Evolutionary conservation across 2,113 vertebrate genomes (phyloP).

Genomic region (Alces alces): DNA sequence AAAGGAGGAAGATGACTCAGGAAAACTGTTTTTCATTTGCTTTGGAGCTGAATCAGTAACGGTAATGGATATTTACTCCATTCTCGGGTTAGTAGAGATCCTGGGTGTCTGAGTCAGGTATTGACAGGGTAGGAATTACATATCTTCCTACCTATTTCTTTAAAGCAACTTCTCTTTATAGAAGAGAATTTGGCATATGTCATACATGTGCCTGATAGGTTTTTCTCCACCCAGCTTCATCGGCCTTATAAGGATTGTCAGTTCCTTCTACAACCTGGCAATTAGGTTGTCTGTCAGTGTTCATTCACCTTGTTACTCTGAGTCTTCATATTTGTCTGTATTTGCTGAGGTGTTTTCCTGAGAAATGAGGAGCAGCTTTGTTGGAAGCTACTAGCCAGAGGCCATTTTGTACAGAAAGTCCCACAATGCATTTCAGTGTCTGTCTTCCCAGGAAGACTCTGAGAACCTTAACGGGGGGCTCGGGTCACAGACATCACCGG

Average conservation of each 20-base stretch:
- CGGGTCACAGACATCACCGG: background rate
- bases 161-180: background rate
- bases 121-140: background rate
- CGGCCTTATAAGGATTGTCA: slow-evolving; percentile 21
- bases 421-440: background rate
- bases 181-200: background rate
- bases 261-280: slow-evolving; percentile 16
- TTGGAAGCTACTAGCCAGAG: background rate
- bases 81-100: background rate
- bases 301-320: background rate
- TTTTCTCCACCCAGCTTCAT: slow-evolving; percentile 9
- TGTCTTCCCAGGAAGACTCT: background rate
- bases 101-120: background rate
- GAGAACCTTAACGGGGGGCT: background rate
- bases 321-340: slow-evolving; percentile 6
- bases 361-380: slow-evolving; percentile 5
- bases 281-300: slow-evolving; percentile 36
- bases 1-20: background rate
- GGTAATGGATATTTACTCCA: background rate
- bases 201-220: background rate
- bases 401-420: background rate
- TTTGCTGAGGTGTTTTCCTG: background rate
- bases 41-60: background rate
- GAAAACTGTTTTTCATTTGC: background rate
- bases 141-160: background rate